A percentile compares a stretch with the other conserved stretches of the same genome.
These are phyloP conservation scores for Drosophila colorata DNA, from an alignment of 2,888 invertebrate genomes.

Conservation along the genomic window DNA sequence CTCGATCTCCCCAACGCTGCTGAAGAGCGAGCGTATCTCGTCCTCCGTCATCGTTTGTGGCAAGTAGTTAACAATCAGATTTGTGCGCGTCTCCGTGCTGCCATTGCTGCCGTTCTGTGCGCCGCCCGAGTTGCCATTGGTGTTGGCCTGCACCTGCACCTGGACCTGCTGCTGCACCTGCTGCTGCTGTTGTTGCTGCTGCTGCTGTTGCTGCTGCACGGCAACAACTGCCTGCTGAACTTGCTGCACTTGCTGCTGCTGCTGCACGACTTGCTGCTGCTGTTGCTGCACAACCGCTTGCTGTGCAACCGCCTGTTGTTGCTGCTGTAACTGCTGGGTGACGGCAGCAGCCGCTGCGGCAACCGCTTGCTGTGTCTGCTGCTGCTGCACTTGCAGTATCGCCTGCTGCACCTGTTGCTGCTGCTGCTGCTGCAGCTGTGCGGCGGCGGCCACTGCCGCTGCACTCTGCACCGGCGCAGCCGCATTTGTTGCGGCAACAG, in stretches of 20 bases:
- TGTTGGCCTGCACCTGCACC: conserved; percentile 73
- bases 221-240: conserved; percentile 80
- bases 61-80: conserved; percentile 99
- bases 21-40: conserved; percentile 98
- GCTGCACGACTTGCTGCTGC: conserved; percentile 67
- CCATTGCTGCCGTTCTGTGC: conserved; percentile 85
- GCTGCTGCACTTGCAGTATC: conserved; percentile 84
- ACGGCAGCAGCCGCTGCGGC: conserved; percentile 81
- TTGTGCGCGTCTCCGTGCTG: conserved; percentile 97
- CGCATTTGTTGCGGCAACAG: conserved; percentile 81
- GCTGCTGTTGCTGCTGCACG: conserved; percentile 68
- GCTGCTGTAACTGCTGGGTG: conserved; percentile 81
- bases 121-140: conserved; percentile 72
- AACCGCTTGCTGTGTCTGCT: conserved; percentile 83
- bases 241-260: conserved; percentile 71
- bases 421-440: conserved; percentile 77
- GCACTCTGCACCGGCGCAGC: conserved; percentile 76
- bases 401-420: conserved; percentile 85
- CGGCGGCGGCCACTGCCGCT: conserved; percentile 81
- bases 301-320: conserved; percentile 81
- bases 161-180: conserved; percentile 75
- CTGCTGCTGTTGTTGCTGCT: conserved; percentile 74
- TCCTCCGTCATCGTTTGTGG: conserved; percentile 99
- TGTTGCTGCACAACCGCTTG: conserved; percentile 69
- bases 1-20: conserved; percentile 99